Evolutionary conservation across 2,888 invertebrate species (phyloP).

Genomic region (Phymatocera aterrima): DNA sequence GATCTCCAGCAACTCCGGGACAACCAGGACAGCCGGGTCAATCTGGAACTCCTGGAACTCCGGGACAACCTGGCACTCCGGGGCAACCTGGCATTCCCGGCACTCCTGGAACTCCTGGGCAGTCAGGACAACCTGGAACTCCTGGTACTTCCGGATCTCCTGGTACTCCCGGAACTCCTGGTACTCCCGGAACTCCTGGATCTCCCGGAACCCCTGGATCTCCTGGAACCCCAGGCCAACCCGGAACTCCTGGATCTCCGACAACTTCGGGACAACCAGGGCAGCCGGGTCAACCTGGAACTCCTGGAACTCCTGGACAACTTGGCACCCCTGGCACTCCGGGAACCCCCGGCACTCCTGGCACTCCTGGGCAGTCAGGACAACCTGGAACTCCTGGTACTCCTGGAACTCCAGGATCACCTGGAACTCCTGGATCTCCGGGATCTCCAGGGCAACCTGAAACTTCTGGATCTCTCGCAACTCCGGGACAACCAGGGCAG

Average conservation of each 20-base stretch:
- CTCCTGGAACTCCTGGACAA: neutral
- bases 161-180: conserved; percentile 44
- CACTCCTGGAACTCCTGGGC: neutral
- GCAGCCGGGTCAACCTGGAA: neutral
- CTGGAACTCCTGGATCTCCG: conserved; percentile 34
- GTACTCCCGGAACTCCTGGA: conserved; percentile 49
- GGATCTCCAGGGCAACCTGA: no score
- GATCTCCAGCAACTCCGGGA: no score
- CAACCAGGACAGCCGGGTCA: neutral
- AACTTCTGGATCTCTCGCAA: no score
- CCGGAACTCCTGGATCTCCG: neutral
- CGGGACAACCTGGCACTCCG: neutral
- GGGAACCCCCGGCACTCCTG: conserved; percentile 23
- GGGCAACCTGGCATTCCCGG: neutral
- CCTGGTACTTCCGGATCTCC: conserved; percentile 49
- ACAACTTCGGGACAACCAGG: conserved; percentile 33
- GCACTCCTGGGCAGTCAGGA: no score
- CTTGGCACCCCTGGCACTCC: conserved; percentile 11
- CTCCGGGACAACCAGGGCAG: neutral
- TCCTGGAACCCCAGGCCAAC: conserved; percentile 36
- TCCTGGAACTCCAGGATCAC: conserved; percentile 3
- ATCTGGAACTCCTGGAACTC: no score
- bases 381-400: neutral
- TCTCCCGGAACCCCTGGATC: conserved; percentile 52
- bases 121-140: neutral